A percentile compares a stretch with the other conserved stretches of the same genome.
Evolutionary conservation across 2,113 vertebrate species (phyloP).

Genomic region (Platysteira castanea): DNA sequence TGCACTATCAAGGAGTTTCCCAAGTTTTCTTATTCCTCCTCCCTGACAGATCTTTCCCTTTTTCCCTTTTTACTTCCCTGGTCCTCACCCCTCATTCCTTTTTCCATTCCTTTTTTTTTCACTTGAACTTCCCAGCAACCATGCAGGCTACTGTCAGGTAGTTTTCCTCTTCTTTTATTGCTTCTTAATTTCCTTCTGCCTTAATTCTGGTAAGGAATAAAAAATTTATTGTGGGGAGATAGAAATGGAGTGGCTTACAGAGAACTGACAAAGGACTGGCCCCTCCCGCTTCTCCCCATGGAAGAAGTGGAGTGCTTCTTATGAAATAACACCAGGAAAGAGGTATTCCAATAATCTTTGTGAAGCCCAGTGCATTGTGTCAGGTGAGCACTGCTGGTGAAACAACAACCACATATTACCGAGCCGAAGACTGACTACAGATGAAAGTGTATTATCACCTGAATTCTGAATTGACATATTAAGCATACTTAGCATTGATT

Average conservation of each 20-base stretch:
- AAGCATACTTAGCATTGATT: neutral
- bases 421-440: neutral
- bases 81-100: rapidly evolving
- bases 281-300: neutral
- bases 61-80: neutral
- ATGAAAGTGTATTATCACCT: neutral
- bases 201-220: neutral
- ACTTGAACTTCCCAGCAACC: neutral
- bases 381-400: neutral
- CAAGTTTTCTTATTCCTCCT: neutral
- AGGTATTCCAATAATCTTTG: neutral
- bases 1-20: neutral
- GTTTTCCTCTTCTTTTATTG: neutral
- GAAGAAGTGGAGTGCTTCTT: neutral
- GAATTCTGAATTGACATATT: neutral
- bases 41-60: neutral
- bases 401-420: neutral
- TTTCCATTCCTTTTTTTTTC: neutral
- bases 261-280: neutral
- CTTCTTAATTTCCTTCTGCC: neutral
- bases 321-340: neutral
- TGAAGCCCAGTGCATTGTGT: neutral
- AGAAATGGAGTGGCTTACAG: neutral
- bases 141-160: neutral
- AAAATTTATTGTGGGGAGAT: neutral